phyloP scores from a whole-genome alignment of 2,113 vertebrate genomes.

The Megaleporinus macrocephalus region DNA sequence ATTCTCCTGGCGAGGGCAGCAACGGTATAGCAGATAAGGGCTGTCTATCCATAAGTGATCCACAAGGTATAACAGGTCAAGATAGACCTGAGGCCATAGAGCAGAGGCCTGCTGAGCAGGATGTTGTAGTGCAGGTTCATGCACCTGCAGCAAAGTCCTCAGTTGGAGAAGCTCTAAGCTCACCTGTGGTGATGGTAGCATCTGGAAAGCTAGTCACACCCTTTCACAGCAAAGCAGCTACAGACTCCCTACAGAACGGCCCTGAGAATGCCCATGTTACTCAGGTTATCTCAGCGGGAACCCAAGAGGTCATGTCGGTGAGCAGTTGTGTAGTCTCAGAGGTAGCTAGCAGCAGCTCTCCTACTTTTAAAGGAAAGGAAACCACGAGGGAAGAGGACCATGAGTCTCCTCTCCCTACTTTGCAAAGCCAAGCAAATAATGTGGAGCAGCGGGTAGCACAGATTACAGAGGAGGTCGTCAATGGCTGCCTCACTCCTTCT shows the following conservation, averaged over 20 bases:
- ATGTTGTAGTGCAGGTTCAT: constrained; percentile 56
- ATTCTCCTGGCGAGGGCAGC: constrained; percentile 63
- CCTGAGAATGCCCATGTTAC: constrained; percentile 78
- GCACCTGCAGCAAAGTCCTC: constrained; percentile 44
- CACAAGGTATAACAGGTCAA: constrained; percentile 23
- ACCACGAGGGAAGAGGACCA: constrained; percentile 29
- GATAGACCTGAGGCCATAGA: constrained; percentile 50
- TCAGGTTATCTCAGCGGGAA: constrained; percentile 1
- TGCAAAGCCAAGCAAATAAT: constrained; percentile 27
- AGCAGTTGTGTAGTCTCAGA: constrained; percentile 37
- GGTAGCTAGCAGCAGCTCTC: neutral
- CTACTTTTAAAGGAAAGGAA: constrained; percentile 46
- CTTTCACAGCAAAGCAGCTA: neutral
- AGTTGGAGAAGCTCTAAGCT: constrained; percentile 31
- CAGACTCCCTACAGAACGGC: constrained; percentile 7
- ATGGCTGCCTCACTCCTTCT: constrained; percentile 61
- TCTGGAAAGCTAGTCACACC: constrained; percentile 29
- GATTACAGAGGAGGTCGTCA: constrained; percentile 57
- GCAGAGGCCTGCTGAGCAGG: constrained; percentile 56
- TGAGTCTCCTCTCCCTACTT: constrained; percentile 28
- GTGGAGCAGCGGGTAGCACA: constrained; percentile 22
- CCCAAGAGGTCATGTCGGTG: constrained; percentile 67
- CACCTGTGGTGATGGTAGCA: constrained; percentile 37
- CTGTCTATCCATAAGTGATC: constrained; percentile 45
- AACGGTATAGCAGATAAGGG: constrained; percentile 72